These are phyloP conservation scores for Clangula hyemalis DNA, from an alignment of 2,797 vertebrate genomes.

Conservation along the genomic window DNA sequence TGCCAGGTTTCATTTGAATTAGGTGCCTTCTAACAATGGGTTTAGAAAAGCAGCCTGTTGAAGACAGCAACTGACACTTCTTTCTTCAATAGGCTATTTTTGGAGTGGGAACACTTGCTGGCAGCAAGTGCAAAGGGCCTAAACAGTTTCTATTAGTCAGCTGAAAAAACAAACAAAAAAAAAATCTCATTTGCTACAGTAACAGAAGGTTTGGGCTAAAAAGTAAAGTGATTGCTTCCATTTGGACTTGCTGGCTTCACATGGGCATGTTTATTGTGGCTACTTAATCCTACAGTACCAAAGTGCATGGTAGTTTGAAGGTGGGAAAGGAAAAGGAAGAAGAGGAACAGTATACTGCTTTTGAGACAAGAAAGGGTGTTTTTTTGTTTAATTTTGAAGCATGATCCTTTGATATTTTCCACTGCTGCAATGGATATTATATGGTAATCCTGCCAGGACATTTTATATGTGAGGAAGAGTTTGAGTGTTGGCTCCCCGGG, in stretches of 20 bases:
- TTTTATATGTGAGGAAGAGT: constrained; percentile 41
- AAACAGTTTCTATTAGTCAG: constrained; percentile 44
- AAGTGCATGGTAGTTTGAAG: neutral
- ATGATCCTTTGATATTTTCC: constrained; percentile 67
- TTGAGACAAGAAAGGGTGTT: constrained; percentile 25
- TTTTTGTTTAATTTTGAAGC: constrained; percentile 50
- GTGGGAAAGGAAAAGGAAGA: neutral
- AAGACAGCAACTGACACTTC: constrained; percentile 59
- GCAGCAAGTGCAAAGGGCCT: constrained; percentile 36
- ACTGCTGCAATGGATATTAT: constrained; percentile 52
- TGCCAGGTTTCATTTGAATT: constrained; percentile 37
- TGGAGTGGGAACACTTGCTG: constrained; percentile 48
- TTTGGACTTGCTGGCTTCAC: neutral
- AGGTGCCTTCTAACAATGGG: constrained; percentile 40
- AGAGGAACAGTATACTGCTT: neutral
- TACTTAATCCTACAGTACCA: constrained; percentile 9
- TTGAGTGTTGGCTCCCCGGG: constrained; percentile 25
- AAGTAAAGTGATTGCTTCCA: neutral
- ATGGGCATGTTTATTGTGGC: neutral
- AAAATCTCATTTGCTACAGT: constrained; percentile 38
- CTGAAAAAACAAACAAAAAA: constrained; percentile 28
- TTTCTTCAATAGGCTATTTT: constrained; percentile 55
- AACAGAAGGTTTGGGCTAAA: constrained; percentile 48
- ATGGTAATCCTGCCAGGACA: constrained; percentile 58
- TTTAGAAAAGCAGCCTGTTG: constrained; percentile 54